Percentiles rank a stretch among this genome's conserved stretches.
These are phyloP conservation scores for Athalia cordata DNA, from an alignment of 2,888 invertebrate species.

Conservation along the genomic window DNA sequence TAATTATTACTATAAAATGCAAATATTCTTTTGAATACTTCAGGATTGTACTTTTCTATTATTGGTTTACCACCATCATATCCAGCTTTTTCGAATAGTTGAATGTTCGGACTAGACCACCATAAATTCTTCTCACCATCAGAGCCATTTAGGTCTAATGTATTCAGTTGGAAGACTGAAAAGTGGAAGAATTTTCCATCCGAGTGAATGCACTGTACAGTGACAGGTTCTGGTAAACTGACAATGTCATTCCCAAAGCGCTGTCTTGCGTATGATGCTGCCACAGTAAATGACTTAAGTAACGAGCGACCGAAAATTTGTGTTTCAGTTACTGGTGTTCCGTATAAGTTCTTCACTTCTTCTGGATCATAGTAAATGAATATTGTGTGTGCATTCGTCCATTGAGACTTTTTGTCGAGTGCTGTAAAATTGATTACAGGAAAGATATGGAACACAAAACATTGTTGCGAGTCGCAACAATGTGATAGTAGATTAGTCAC, in stretches of 20 bases:
- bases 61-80: slow-evolving; percentile 81
- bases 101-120: slow-evolving; percentile 81
- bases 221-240: slow-evolving; percentile 84
- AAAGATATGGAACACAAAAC: not conserved
- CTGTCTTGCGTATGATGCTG: slow-evolving; percentile 85
- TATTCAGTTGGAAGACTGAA: slow-evolving; percentile 89
- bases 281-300: slow-evolving; percentile 84
- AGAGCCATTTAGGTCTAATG: slow-evolving; percentile 79
- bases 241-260: slow-evolving; percentile 82
- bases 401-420: slow-evolving; percentile 72
- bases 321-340: slow-evolving; percentile 79
- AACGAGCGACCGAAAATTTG: slow-evolving; percentile 84
- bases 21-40: slow-evolving; percentile 85
- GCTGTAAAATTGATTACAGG: slow-evolving; percentile 72
- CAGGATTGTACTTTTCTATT: slow-evolving; percentile 85
- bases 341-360: slow-evolving; percentile 81
- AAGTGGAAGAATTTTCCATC: slow-evolving; percentile 88
- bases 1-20: slow-evolving; percentile 85
- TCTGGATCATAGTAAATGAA: slow-evolving; percentile 82
- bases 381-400: slow-evolving; percentile 84
- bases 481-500: slow-evolving; percentile 46
- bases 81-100: slow-evolving; percentile 80
- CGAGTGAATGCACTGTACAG: slow-evolving; percentile 88
- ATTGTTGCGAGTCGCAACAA: not conserved
- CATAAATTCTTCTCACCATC: slow-evolving; percentile 85